Evolutionary conservation across 2,888 invertebrate genomes (phyloP), one percentile per base, ranked within the genome.

Genomic region (Phoenoteleia sp.): DNA sequence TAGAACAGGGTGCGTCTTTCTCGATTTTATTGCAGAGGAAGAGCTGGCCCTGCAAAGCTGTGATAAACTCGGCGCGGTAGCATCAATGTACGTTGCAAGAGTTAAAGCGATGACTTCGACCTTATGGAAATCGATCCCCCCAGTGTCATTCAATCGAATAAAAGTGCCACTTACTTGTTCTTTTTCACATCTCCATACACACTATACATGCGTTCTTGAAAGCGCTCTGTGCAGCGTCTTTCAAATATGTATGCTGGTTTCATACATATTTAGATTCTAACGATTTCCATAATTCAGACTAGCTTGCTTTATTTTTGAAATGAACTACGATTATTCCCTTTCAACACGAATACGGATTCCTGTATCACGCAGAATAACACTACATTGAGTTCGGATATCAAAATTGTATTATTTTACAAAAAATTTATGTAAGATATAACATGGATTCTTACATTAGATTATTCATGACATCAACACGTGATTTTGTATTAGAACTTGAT

Each of bases 221-320:
- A 62, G 54, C 60, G 58, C 67, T 67, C 67, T 62, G 54, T 42
- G 62, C 52, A 74, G 27, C 42, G 60, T 54, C 42, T 54, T 25
- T 52, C 42, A 56, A 45, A 15, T 81, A 67, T 19, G 25, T 52
- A 69, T 54, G 54, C 49, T 7, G 66, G 71, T 75, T 71, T 64
- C 84, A 89, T 88, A 88, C 89, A 90, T 90, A 89, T 90, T 89
- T 88, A 88, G 87, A 88, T 87, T 86, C 74, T 45, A 49, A 77
- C 80, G 81, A 88, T 88, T 88, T 86, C 83, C 88, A 86, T 82
- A 85, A 86, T 74, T 82, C 62, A 77, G 72, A 81, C 69, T 49
- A 85, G 81, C 54, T 56, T 62, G 56, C 42, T 81, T 75, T 45
- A 83, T 82, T 69, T 71, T 54, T 47, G 67, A 64, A 67, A 52